Evolutionary conservation across 1,140 invertebrate genomes (phyloP), one percentile per base, ranked within the genome.

Genomic region (Papilio xuthus): DNA sequence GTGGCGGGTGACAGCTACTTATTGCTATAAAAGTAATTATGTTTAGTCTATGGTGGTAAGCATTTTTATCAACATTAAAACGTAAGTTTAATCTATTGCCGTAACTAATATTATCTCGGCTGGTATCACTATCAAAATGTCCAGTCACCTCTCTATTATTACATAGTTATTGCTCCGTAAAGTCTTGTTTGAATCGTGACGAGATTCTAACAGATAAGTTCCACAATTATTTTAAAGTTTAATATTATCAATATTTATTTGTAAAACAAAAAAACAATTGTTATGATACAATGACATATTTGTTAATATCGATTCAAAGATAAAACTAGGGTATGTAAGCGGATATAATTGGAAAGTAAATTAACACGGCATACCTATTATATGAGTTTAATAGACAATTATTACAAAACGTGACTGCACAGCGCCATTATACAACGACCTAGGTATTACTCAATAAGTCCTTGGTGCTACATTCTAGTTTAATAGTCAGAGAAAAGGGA

Each of bases 131-230:
- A 82, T 80, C 56, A 82, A 86, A 87, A 83, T 80, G 87, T 83
- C 84, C 76, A 87, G 85, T 90, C 88, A 90, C 84, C 81, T 72
- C 82, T 83, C 79, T 80, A 84, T 84, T 88, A 87, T 86, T 84
- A 82, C 85, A 83, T 83, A 85, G 84, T 88, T 89, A 85, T 86
- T 87, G 83, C 88, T 84, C 80, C 78, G 82, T 83, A 74, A 79
- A 84, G 85, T 87, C 85, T 91, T 85, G 85, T 90, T 88, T 82
- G 81, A 85, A 84, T 90, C 88, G 89, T 92, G 89, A 88, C 86
- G 42, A 88, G 89, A 91, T 90, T 81, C 81, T 80, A 79, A 80
- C 23, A 82, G 90, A 91, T 91, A 90, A 87, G 84, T 79, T 80
- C 60, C 78, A 80, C 81, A 84, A 84, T 84, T 80, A 83, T 81